Evolutionary conservation across 2,113 vertebrate species (phyloP).

Genomic region (Emydura subglobosa): DNA sequence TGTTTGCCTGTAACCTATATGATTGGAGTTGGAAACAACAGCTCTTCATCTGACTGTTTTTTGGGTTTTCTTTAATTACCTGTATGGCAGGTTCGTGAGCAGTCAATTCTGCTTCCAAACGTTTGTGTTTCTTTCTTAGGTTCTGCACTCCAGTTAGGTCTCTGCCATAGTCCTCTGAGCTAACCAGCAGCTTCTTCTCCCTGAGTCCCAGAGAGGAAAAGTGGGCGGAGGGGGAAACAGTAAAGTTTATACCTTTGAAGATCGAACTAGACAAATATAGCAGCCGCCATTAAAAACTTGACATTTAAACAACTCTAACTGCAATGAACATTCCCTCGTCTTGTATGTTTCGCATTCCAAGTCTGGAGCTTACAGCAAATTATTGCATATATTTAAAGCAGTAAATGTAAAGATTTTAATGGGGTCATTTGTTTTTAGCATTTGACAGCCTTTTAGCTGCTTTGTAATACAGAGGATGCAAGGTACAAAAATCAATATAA

Average conservation of each 20-base stretch:
- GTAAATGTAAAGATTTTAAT: not conserved
- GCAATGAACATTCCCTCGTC: not conserved
- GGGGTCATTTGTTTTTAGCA: too few relatives aligned
- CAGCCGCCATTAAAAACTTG: not conserved
- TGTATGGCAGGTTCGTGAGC: conserved; percentile 97
- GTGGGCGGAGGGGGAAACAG: not conserved
- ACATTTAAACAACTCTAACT: too few relatives aligned
- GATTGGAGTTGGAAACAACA: not conserved
- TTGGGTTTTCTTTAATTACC: conserved; percentile 72
- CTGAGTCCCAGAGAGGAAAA: conserved; percentile 61
- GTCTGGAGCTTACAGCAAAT: not conserved
- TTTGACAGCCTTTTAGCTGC: not conserved
- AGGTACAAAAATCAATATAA: not conserved
- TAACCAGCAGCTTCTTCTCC: conserved; percentile 97
- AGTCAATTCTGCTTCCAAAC: conserved; percentile 94
- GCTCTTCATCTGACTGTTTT: not conserved
- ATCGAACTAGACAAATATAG: not conserved
- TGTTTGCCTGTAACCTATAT: not conserved
- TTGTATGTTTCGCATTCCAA: not conserved
- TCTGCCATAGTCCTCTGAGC: conserved; percentile 97
- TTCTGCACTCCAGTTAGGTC: conserved; percentile 98
- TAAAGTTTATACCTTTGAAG: not conserved
- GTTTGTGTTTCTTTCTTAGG: conserved; percentile 97
- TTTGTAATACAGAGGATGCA: not conserved
- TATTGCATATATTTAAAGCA: not conserved